Evolutionary conservation across 2,797 vertebrate species (phyloP).

Genomic region (Vipera ursinii): DNA sequence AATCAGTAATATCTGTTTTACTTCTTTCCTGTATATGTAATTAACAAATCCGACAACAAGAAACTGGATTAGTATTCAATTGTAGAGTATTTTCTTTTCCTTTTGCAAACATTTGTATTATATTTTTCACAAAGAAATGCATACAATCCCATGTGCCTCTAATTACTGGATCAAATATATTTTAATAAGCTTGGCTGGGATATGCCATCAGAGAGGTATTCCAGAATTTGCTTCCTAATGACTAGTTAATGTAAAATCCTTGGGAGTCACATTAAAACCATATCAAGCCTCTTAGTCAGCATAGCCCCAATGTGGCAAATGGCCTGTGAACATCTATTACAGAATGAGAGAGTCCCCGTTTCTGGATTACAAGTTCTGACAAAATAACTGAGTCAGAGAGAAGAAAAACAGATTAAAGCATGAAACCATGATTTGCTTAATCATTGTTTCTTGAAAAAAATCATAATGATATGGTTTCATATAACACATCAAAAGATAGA

Average conservation of each 20-base stretch:
- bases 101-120: constrained; percentile 40
- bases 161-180: constrained; percentile 1
- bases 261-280: not conserved
- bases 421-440: not conserved
- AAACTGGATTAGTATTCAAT: constrained; percentile 26
- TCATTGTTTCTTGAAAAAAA: not conserved
- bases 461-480: not conserved
- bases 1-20: constrained; percentile 41
- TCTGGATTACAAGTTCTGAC: not conserved
- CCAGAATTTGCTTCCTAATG: not conserved
- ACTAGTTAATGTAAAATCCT: not conserved
- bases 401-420: not conserved
- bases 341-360: not conserved
- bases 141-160: constrained; percentile 15
- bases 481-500: not conserved
- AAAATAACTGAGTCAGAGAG: not conserved
- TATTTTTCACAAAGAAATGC: constrained; percentile 14
- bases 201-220: constrained; percentile 6
- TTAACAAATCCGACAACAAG: constrained; percentile 42
- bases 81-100: constrained; percentile 27
- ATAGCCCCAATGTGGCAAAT: not conserved
- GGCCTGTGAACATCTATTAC: not conserved
- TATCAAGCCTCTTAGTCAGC: not conserved
- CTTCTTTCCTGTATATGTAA: constrained; percentile 35
- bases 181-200: constrained; percentile 24